Evolutionary conservation across 2,113 vertebrate genomes (phyloP), one percentile per base, ranked within the genome.

Genomic region (Perca fluviatilis): DNA sequence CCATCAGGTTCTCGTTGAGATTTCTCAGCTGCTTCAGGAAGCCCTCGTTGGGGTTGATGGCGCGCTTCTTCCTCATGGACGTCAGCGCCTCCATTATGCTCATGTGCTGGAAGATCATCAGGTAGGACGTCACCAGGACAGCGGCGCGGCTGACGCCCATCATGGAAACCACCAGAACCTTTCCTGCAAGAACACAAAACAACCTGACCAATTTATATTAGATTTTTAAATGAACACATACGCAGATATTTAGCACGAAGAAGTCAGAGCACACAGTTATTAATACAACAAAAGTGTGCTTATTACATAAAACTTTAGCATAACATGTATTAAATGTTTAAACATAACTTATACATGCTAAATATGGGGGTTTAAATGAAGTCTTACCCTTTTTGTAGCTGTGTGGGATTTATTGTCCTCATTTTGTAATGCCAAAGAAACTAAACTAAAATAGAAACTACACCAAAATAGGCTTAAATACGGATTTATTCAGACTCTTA

Each of bases 81-180:
- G 96, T 96, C 87, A 99, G 82, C 0, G 98, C 97, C 77, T 99
- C 97, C 93, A 98, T 95, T 85, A 99, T 74, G 21, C 94, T 95
- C 98, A 98, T 97, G 84, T 96, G 94, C 82, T 99, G 98, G 93
- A 99, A 99, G 88, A 98, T 98, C 98, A 99, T 99, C 79, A 99
- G 95, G 91, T 99, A 99, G 79, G 97, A 97, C 0, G 95, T 97
- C 66, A 99, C 97, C 64, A 99, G 94, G 74, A 96, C 95, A 0
- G 98, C 98, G 0, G 98, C 96, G 36, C 98, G 96, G 65, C 98
- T 99, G 60, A 96, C 60, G 5, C 98, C 98, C 98, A 99, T 99
- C 92, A 99, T 97, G 19, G 98, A 99, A 77, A 95, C 96, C 83
- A 99, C 97, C 51, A 99, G 94, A 80, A 98, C 96, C 84, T 97